phyloP scores from a whole-genome alignment of 1,140 invertebrate species.

The Drosophila kanapiae region DNA sequence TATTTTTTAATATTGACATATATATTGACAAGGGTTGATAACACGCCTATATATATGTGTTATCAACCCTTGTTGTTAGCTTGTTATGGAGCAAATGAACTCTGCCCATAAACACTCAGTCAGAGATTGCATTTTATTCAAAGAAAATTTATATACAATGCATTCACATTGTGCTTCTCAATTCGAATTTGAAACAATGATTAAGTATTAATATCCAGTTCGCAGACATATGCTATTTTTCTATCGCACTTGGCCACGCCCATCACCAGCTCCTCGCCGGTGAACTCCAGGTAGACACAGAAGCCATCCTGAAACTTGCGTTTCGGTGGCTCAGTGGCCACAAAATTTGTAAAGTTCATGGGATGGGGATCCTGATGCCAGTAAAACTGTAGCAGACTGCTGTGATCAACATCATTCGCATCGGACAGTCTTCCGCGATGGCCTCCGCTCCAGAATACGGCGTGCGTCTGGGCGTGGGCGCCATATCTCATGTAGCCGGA shows the following conservation, averaged over 20 bases:
- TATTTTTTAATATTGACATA: too few species aligned
- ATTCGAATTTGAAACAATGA: too few species aligned
- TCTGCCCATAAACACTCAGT: background rate
- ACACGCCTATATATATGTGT: too few species aligned
- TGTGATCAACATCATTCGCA: constrained; percentile 6
- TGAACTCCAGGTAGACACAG: constrained; percentile 52
- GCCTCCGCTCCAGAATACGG: constrained; percentile 57
- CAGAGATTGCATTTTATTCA: background rate
- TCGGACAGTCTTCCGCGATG: constrained; percentile 48
- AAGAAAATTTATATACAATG: background rate
- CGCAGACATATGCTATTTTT: constrained; percentile 54
- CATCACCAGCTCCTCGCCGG: constrained; percentile 39
- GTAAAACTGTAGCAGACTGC: constrained; percentile 41
- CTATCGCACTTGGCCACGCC: constrained; percentile 19
- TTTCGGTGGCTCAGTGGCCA: background rate
- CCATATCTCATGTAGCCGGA: constrained; percentile 23
- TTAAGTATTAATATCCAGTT: constrained; percentile 1
- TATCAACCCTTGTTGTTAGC: background rate
- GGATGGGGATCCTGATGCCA: constrained; percentile 51
- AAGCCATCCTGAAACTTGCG: constrained; percentile 19
- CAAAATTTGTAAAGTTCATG: constrained; percentile 59
- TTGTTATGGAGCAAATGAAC: background rate
- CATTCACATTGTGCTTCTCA: too few species aligned
- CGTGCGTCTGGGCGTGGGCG: constrained; percentile 41
- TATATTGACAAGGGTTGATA: too few species aligned